Evolutionary conservation across 2,888 invertebrate species (phyloP), one percentile per base, ranked within the genome.

Genomic region (Lymantria dispar): DNA sequence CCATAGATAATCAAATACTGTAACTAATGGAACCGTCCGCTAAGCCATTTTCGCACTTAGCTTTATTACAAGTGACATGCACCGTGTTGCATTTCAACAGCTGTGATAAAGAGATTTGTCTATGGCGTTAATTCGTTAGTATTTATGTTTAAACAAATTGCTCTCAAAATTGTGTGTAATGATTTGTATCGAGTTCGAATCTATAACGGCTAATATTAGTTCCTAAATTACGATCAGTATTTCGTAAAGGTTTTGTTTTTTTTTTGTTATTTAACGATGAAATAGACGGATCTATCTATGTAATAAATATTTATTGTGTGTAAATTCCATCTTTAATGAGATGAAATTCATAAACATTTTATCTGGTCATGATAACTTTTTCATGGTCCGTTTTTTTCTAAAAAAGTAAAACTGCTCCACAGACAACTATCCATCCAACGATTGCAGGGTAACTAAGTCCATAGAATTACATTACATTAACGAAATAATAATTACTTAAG

Each of bases 181-280:
- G 52, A 56, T 62, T 66, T 68, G 60, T 59, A 54, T 53, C 58
- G 58, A 57, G 52, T 61, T 61, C 41, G 52, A 68, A 73, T 65
- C 65, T 68, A 64, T 69, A 57, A 81, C 77, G 83, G 85, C 87
- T 86, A 78, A 71, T 68, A 74, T 79, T 84, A 87, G 90, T 90
- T 90, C 90, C 90, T 90, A 85, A 87, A 88, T 86, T 84, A 88
- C 87, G 74, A 80, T 80, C 89, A 89, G 88, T 90, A 89, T 90
- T 89, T 81, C 64, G 71, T 76, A 71, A 72, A 64, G 56, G 65
- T 71, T 78, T 75, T 74, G 64, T 58, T 56, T 58, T 62, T 22
- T 52, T 51, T 45, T 52, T 52, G 43, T 47, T 41, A 42, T 22
- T 22, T 22, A 22, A 22, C 22, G 2, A 22, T 42, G 41, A 50